A percentile compares a stretch with the other conserved stretches of the same genome.
phyloP scores from a whole-genome alignment of 2,113 vertebrate genomes.

The Varanus salvator region DNA sequence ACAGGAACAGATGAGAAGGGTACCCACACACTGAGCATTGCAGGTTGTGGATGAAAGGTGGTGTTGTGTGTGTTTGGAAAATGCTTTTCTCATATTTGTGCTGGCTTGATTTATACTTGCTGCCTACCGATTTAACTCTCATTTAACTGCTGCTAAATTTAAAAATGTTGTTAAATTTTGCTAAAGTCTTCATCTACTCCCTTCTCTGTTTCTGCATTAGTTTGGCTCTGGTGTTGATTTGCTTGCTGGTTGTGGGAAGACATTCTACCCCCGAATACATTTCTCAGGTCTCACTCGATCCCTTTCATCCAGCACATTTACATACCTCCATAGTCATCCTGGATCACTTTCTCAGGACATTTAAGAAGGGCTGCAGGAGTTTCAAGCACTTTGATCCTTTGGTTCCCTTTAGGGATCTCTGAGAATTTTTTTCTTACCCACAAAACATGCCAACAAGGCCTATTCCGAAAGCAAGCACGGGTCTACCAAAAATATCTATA shows the following conservation, averaged over 20 bases:
- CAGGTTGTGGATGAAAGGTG: slow-evolving; percentile 19
- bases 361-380: background rate
- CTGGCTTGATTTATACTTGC: slow-evolving; percentile 16
- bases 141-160: background rate
- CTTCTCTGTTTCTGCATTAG: fast-evolving
- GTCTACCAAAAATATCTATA: no score
- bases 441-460: no score
- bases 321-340: background rate
- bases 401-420: no score
- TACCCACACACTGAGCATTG: slow-evolving; percentile 46
- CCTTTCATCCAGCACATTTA: no score
- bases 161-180: no score
- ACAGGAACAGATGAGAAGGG: slow-evolving; percentile 65
- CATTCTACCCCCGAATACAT: background rate
- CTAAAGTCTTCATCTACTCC: background rate
- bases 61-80: slow-evolving; percentile 32
- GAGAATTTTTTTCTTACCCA: no score
- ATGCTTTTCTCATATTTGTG: slow-evolving; percentile 15
- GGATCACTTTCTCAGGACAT: background rate
- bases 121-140: background rate
- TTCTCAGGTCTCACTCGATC: background rate
- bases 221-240: background rate
- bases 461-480: no score
- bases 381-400: background rate
- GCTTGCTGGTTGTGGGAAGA: no score